Percentiles rank a stretch among this genome's conserved stretches.
phyloP scores from a whole-genome alignment of 2,888 invertebrate species.

The Luperina testacea region DNA sequence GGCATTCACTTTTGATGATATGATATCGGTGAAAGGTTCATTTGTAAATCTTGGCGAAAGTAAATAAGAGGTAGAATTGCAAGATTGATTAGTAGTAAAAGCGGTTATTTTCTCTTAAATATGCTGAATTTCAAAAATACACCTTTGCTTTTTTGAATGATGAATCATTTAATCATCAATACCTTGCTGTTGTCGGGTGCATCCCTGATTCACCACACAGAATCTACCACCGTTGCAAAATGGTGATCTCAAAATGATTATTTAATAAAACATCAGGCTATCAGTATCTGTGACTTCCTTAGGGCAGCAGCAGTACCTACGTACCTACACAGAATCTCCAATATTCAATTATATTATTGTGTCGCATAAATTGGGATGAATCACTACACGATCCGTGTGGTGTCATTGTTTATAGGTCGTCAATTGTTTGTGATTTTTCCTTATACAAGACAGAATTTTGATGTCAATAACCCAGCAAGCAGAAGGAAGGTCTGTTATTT shows the following conservation, averaged over 20 bases:
- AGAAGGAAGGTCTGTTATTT: slow-evolving; percentile 1
- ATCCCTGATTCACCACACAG: background rate
- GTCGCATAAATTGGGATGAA: slow-evolving; percentile 47
- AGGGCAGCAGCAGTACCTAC: slow-evolving; percentile 19
- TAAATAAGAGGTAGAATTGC: slow-evolving; percentile 61
- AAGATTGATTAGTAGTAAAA: slow-evolving; percentile 49
- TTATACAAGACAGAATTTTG: background rate
- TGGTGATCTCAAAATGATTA: slow-evolving; percentile 25
- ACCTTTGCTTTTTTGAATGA: background rate
- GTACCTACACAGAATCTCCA: slow-evolving; percentile 23
- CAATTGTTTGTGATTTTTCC: slow-evolving; percentile 45
- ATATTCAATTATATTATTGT: slow-evolving; percentile 51
- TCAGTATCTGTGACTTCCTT: slow-evolving; percentile 41
- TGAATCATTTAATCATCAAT: slow-evolving; percentile 1
- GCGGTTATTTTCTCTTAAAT: slow-evolving; percentile 9
- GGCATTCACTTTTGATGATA: slow-evolving; percentile 76
- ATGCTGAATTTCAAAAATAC: slow-evolving; percentile 18
- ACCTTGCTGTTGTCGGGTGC: background rate
- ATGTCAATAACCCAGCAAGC: background rate
- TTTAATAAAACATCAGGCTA: slow-evolving; percentile 36
- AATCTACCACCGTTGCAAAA: slow-evolving; percentile 5
- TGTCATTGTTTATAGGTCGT: slow-evolving; percentile 28
- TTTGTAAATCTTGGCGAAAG: slow-evolving; percentile 67
- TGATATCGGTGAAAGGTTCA: slow-evolving; percentile 80
- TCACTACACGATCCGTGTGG: slow-evolving; percentile 24